Percentiles rank a stretch among this genome's conserved stretches.
Evolutionary conservation across 1,140 invertebrate genomes (phyloP).

Genomic region (Sitobion miscanthi): DNA sequence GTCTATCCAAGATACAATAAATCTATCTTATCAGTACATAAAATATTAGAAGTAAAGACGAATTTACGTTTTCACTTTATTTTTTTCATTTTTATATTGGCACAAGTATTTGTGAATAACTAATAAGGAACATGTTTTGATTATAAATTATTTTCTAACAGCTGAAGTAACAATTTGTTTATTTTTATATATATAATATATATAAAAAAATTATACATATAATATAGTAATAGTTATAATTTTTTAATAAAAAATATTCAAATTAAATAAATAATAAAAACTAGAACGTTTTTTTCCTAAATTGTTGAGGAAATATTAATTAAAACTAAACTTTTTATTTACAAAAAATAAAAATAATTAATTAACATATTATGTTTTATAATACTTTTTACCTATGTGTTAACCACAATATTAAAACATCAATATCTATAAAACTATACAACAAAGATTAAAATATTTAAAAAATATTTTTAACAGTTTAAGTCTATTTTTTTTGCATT

Average conservation of each 20-base stretch:
- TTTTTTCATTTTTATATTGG: conserved; percentile 17
- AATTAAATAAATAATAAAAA: conserved; percentile 35
- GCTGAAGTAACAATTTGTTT: conserved; percentile 45
- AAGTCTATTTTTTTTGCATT: conserved; percentile 48
- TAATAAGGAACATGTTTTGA: conserved; percentile 36
- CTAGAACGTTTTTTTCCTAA: conserved; percentile 6
- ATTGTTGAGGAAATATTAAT: not conserved
- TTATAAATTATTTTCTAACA: conserved; percentile 41
- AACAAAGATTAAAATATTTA: conserved; percentile 50
- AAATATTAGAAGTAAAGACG: not conserved
- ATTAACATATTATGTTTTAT: conserved; percentile 25
- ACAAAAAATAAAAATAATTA: conserved; percentile 41
- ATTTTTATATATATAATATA: not conserved
- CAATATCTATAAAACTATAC: conserved; percentile 55
- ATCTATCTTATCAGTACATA: conserved; percentile 12
- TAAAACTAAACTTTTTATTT: conserved; percentile 45
- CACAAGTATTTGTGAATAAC: conserved; percentile 6
- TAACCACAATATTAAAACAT: conserved; percentile 35
- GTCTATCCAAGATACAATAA: not conserved
- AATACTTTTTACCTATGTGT: conserved; percentile 28
- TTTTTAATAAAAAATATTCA: conserved; percentile 42
- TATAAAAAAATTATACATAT: conserved; percentile 4
- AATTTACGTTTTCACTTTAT: not conserved
- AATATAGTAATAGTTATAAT: conserved; percentile 21
- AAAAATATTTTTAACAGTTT: conserved; percentile 48